Conservation (phyloP, 2,113 vertebrate species). For the Anser cygnoides region DNA sequence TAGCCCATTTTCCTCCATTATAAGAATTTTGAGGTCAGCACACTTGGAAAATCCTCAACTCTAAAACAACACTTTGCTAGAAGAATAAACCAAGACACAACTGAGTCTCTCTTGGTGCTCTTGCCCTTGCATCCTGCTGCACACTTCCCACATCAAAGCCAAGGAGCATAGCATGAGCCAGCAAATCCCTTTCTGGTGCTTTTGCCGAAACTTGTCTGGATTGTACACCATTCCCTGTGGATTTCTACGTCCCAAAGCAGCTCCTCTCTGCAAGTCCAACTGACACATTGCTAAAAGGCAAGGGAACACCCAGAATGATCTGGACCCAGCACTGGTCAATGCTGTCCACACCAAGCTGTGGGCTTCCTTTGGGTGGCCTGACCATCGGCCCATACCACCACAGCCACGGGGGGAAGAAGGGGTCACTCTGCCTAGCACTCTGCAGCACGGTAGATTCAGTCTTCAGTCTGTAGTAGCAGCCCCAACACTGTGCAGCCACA, state of each 20-base stretch:
- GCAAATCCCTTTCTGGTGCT: too few relatives aligned
- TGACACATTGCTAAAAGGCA: neutral
- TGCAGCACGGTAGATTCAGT: rapidly evolving
- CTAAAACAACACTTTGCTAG: neutral
- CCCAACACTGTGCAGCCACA: rapidly evolving
- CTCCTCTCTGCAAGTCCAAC: neutral
- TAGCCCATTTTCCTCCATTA: neutral
- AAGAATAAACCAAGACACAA: neutral
- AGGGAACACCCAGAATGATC: rapidly evolving
- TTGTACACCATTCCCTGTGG: neutral
- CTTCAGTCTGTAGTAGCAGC: neutral
- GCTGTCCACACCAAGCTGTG: neutral
- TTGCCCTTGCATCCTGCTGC: neutral
- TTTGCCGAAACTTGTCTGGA: neutral
- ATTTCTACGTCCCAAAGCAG: neutral
- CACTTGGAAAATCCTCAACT: neutral
- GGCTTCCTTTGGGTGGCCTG: neutral
- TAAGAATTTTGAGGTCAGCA: neutral
- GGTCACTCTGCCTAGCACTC: rapidly evolving
- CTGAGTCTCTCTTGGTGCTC: rapidly evolving
- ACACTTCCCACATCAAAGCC: neutral
- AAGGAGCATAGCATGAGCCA: neutral
- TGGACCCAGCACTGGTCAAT: neutral
- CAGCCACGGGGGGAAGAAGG: rapidly evolving
- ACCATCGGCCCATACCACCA: neutral